Evolutionary conservation across 1,140 invertebrate species (phyloP), one percentile per base, ranked within the genome.

Genomic region (Platorchestia sp.): DNA sequence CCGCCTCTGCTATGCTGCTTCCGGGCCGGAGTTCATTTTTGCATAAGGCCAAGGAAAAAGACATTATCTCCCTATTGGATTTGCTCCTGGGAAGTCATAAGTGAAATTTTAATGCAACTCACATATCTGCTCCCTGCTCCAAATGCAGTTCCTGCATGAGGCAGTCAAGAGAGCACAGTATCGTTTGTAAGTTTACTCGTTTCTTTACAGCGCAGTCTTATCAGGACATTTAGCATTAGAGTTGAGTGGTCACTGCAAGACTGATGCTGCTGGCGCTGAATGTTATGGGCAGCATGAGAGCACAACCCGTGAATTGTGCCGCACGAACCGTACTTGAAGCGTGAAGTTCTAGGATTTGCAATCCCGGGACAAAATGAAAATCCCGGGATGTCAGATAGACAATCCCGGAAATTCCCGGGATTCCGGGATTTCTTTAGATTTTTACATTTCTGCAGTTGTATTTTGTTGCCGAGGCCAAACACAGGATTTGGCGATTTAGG

Each of bases 41-140:
- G 91, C 45, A 93, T 93, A 45, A 75, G 43, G 36, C 40, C 14
- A 45, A 44, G 40, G 91, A 44, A 44, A 45, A 93, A 44, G 45
- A 45, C 91, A 93, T 93, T 93, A 93, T 93, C 45, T 93, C 91
- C 16, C 45, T 40, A 93, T 93, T 45, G 91, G 43, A 93, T 93
- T 93, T 93, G 45, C 91, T 93, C 91, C 91, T 45, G 91, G 91
- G 91, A 93, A 93, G 91, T 93, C 91, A 45, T 44, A 93, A 93
- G 40, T 45, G 40, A 93, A 90, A 45, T 44, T 93, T 93, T 93
- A 93, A 44, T 45, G 91, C 91, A 7, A 47, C 45, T 47, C 36
- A 75, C 59, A 75, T 22, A 75, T 75, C 59, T 75, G 59, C 59
- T 75, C 36, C 27, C 59, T 36, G 59, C 59, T 75, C 59, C 36